Percentiles rank a stretch among this genome's conserved stretches.
These are phyloP conservation scores for Lamellibrachia satsuma DNA, from an alignment of 2,888 invertebrate genomes.

Conservation along the genomic window DNA sequence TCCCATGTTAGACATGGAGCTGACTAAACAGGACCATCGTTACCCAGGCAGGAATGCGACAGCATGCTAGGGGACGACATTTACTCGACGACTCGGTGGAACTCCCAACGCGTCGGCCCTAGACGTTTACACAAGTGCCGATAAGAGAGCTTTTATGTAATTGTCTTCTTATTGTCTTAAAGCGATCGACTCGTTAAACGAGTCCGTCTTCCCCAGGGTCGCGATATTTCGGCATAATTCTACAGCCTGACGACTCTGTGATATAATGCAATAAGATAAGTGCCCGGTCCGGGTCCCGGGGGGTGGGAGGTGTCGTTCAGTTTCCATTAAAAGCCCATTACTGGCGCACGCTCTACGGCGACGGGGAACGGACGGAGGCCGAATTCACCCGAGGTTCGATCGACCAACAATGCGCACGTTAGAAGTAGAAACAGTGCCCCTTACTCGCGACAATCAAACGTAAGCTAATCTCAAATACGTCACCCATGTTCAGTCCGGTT, in stretches of 20 bases:
- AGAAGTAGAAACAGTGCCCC: not conserved
- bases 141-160: slow-evolving; percentile 26
- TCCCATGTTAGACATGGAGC: not conserved
- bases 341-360: not conserved
- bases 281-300: not conserved
- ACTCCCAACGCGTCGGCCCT: not conserved
- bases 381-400: not conserved
- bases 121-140: slow-evolving; percentile 12
- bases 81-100: not conserved
- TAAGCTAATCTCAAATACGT: not conserved
- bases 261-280: slow-evolving; percentile 23
- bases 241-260: not conserved
- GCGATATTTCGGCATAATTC: slow-evolving; percentile 6
- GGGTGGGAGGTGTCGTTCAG: not conserved
- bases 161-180: slow-evolving; percentile 33
- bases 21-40: not conserved
- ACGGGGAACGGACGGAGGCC: not conserved
- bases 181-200: slow-evolving; percentile 7
- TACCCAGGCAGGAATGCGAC: not conserved
- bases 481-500: not conserved
- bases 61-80: not conserved
- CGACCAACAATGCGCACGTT: not conserved
- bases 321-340: slow-evolving; percentile 17
- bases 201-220: not conserved
- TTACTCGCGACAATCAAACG: not conserved